Percentiles rank a stretch among this genome's conserved stretches.
Conservation (phyloP, 2,797 vertebrate genomes). For the Sebastes nivosus region DNA sequence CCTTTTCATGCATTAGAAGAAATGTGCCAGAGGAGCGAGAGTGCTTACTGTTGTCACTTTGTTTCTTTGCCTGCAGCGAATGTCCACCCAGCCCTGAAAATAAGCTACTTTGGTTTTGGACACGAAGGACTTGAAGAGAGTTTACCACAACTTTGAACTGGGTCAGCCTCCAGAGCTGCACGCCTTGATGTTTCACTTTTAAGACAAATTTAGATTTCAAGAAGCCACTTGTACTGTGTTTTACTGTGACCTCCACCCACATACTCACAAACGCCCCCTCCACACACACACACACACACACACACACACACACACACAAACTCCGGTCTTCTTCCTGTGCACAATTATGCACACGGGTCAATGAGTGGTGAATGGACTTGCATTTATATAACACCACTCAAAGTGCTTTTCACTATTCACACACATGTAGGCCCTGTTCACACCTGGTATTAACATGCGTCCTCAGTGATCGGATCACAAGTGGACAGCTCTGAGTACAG, state of each 20-base stretch:
- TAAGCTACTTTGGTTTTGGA: conserved; percentile 7
- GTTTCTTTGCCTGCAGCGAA: conserved; percentile 13
- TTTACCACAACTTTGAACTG: conserved; percentile 8
- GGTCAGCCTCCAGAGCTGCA: not conserved
- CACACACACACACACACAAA: not conserved
- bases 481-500: too few species aligned
- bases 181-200: not conserved
- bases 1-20: not conserved
- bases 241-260: not conserved
- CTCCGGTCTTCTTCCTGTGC: not conserved
- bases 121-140: not conserved
- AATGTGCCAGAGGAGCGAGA: not conserved
- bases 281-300: not conserved
- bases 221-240: not conserved
- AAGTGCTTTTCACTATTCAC: too few species aligned
- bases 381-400: too few species aligned
- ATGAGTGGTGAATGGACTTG: too few species aligned
- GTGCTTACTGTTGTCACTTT: conserved; percentile 18
- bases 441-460: too few species aligned
- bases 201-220: conserved; percentile 9
- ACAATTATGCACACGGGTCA: not conserved
- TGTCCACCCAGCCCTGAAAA: conserved; percentile 19
- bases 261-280: not conserved
- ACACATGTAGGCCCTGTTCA: too few species aligned
- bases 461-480: too few species aligned